Evolutionary conservation across 2,888 invertebrate genomes (phyloP).

Genomic region (Schizaphis graminum): DNA sequence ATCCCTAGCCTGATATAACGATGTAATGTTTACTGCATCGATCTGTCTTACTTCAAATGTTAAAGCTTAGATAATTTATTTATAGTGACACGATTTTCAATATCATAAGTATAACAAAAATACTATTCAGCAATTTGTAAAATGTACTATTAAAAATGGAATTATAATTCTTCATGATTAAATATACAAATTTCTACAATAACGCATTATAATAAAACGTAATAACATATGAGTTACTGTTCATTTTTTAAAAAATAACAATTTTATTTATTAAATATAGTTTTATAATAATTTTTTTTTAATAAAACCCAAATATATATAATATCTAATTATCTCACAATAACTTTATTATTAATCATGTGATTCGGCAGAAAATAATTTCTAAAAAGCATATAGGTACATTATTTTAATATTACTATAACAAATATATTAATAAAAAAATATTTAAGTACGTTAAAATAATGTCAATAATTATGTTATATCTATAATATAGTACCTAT

Average conservation of each 20-base stretch:
- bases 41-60: not conserved
- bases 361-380: not conserved
- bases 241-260: not conserved
- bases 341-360: not conserved
- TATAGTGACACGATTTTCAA: not conserved
- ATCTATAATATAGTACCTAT: not conserved
- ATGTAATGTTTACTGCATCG: not conserved
- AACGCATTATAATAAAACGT: not conserved
- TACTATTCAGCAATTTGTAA: not conserved
- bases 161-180: not conserved
- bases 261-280: not conserved
- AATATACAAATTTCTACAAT: not conserved
- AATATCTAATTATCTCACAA: too few species aligned
- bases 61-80: not conserved
- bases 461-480: not conserved
- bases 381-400: not conserved
- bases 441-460: not conserved
- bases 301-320: too few species aligned
- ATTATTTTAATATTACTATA: not conserved
- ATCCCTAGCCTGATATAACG: too few species aligned
- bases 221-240: not conserved
- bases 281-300: not conserved
- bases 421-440: too few species aligned
- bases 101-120: not conserved
- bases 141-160: not conserved